These are phyloP conservation scores for Acipenser oxyrinchus DNA, from an alignment of 2,797 vertebrate species.

Conservation along the genomic window DNA sequence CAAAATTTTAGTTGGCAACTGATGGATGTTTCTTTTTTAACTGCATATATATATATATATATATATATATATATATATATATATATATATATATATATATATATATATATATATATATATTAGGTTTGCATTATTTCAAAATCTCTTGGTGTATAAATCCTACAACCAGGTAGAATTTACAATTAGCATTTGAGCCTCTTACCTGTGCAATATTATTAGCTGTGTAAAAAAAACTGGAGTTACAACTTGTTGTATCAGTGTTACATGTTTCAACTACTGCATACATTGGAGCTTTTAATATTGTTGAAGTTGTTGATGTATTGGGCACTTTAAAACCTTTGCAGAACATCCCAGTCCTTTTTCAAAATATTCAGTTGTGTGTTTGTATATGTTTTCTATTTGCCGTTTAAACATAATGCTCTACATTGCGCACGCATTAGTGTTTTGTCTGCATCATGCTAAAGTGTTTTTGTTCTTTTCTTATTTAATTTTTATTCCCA, in stretches of 20 bases:
- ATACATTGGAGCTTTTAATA: slow-evolving; percentile 36
- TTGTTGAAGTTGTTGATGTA: slow-evolving; percentile 27
- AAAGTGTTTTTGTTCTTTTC: slow-evolving; percentile 38
- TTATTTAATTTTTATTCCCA: slow-evolving; percentile 46
- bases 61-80: slow-evolving; percentile 7
- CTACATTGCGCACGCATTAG: slow-evolving; percentile 29
- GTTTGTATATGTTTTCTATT: slow-evolving; percentile 42
- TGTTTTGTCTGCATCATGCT: slow-evolving; percentile 47
- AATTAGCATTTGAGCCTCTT: slow-evolving; percentile 14
- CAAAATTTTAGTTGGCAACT: slow-evolving; percentile 1
- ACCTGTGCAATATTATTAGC: slow-evolving; percentile 40
- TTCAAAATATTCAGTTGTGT: slow-evolving; percentile 36
- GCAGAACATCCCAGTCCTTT: slow-evolving; percentile 31
- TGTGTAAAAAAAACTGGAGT: slow-evolving; percentile 27
- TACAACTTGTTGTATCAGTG: slow-evolving; percentile 35
- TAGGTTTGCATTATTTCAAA: slow-evolving; percentile 20
- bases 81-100: slow-evolving; percentile 7
- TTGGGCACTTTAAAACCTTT: slow-evolving; percentile 41
- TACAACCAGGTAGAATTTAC: not conserved
- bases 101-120: slow-evolving; percentile 7
- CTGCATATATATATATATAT: slow-evolving; percentile 10
- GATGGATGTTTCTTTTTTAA: slow-evolving; percentile 8
- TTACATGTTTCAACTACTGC: slow-evolving; percentile 39
- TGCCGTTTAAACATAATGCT: slow-evolving; percentile 35
- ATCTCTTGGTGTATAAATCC: slow-evolving; percentile 13